Evolutionary conservation across 1,140 invertebrate species (phyloP).

Genomic region (Gyrodactylus bullatarudis): DNA sequence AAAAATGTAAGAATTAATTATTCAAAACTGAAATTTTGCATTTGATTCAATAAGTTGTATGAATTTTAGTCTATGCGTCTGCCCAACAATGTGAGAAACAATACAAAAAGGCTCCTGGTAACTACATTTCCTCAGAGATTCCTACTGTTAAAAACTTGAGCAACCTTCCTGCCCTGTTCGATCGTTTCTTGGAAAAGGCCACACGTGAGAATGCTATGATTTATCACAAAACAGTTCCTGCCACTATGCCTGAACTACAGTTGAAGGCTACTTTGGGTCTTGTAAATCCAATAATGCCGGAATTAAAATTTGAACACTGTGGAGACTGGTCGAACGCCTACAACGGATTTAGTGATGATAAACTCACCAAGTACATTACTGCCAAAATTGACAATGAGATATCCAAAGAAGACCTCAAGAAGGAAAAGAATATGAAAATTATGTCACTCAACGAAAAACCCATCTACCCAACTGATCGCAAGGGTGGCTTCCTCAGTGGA

Average conservation of each 20-base stretch:
- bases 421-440: not conserved
- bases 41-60: no score
- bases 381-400: not conserved
- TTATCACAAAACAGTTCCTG: slow-evolving; percentile 32
- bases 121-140: not conserved
- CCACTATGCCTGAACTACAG: slow-evolving; percentile 28
- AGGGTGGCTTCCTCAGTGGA: no score
- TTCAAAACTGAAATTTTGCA: not conserved
- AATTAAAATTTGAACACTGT: not conserved
- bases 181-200: not conserved
- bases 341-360: not conserved
- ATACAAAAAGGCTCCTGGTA: not conserved
- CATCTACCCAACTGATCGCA: not conserved
- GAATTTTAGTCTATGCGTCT: not conserved
- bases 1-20: no score
- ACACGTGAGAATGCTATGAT: slow-evolving; percentile 15
- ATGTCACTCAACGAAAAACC: not conserved
- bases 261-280: slow-evolving; percentile 32
- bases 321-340: not conserved
- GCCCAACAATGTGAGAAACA: not conserved
- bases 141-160: not conserved
- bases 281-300: slow-evolving; percentile 22
- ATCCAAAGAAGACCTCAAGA: not conserved
- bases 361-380: not conserved
- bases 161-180: not conserved